Conservation (phyloP, 2,888 invertebrate genomes). For the Amiota minor region DNA sequence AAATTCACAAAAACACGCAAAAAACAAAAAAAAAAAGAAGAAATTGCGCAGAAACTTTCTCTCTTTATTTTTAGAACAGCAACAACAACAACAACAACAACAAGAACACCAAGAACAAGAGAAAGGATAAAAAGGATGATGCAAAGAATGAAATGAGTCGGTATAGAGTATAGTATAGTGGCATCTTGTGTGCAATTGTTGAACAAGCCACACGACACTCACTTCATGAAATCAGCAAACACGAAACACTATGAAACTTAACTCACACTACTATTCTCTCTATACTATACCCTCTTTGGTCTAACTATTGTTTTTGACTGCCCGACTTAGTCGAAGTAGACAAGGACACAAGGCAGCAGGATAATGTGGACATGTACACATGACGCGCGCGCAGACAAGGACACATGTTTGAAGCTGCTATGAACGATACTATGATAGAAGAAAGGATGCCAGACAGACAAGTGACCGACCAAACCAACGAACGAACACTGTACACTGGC, state of each 20-base stretch:
- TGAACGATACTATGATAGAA: no score
- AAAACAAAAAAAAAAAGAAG: not conserved
- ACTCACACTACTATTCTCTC: no score
- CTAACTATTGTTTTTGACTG: not conserved
- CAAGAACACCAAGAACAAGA: not conserved
- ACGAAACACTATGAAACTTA: not conserved
- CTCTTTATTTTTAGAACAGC: not conserved
- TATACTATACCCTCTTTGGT: not conserved
- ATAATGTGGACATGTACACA: not conserved
- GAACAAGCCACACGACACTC: constrained; percentile 25
- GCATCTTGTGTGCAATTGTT: constrained; percentile 16
- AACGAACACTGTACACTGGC: constrained; percentile 35
- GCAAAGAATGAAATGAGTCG: not conserved
- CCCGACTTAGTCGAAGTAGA: not conserved
- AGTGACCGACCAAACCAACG: constrained; percentile 22
- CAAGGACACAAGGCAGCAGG: constrained; percentile 4
- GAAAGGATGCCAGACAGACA: constrained; percentile 15
- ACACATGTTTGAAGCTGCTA: not conserved
- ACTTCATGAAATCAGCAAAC: constrained; percentile 24
- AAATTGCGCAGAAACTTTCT: not conserved
- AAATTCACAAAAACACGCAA: constrained; percentile 21
- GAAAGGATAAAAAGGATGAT: not conserved
- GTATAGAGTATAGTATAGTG: constrained; percentile 2
- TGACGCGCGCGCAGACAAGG: not conserved
- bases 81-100: no score